A percentile compares a stretch with the other conserved stretches of the same genome.
Evolutionary conservation across 1,140 invertebrate species (phyloP).

Genomic region (Neotoxoptera formosana): DNA sequence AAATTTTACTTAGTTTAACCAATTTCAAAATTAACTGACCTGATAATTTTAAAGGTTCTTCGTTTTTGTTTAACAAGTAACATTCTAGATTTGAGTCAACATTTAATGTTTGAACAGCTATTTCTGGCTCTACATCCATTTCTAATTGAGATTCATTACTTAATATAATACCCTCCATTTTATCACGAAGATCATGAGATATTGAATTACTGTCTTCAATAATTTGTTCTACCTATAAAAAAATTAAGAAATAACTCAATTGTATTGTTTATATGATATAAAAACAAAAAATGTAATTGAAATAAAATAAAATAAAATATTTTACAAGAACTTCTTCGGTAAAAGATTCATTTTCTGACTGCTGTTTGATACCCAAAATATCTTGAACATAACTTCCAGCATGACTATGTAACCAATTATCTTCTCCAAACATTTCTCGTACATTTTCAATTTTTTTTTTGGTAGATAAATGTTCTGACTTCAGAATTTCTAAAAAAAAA

Average conservation of each 20-base stretch:
- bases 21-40: background rate
- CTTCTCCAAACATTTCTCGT: constrained; percentile 68
- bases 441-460: constrained; percentile 70
- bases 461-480: constrained; percentile 68
- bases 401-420: constrained; percentile 69
- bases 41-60: constrained; percentile 4
- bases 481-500: constrained; percentile 61
- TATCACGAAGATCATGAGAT: background rate
- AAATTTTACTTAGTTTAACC: background rate
- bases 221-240: constrained; percentile 1
- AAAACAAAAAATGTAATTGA: background rate
- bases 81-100: background rate
- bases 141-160: background rate
- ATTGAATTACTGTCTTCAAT: background rate
- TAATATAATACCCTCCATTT: background rate
- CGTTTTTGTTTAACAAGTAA: background rate
- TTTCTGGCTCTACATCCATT: background rate
- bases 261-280: background rate
- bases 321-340: background rate
- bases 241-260: background rate
- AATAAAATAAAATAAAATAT: background rate
- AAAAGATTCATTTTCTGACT: constrained; percentile 1
- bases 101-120: background rate
- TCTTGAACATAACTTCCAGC: constrained; percentile 63
- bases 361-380: constrained; percentile 50